Conservation (phyloP, 2,113 vertebrate genomes). For the Corythaeola cristata region DNA sequence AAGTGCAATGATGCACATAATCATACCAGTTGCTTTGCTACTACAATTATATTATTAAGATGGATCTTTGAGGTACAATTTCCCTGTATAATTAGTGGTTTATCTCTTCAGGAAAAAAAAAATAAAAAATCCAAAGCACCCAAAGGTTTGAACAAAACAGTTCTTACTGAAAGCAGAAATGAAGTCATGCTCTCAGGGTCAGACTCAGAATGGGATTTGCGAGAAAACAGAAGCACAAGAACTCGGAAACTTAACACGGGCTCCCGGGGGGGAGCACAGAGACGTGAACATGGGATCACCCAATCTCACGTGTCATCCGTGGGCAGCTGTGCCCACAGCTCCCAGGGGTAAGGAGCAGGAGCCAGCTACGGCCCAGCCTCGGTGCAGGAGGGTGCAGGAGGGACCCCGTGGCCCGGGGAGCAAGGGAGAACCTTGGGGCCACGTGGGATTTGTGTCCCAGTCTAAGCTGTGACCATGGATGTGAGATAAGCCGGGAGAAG, state of each 20-base stretch:
- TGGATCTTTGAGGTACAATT: conserved; percentile 49
- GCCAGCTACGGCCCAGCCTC: accelerated
- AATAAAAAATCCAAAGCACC: neutral
- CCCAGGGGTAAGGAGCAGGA: neutral
- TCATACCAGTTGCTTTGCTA: conserved; percentile 58
- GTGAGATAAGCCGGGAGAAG: neutral
- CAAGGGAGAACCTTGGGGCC: accelerated
- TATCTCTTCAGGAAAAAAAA: neutral
- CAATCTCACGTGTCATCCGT: accelerated
- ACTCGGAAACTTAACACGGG: neutral
- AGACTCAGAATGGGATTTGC: neutral
- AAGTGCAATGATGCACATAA: conserved; percentile 62
- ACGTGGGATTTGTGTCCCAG: neutral
- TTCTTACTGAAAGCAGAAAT: neutral
- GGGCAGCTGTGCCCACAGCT: neutral
- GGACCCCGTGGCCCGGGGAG: neutral
- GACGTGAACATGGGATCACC: neutral
- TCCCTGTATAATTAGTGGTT: conserved; percentile 44
- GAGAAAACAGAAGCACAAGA: neutral
- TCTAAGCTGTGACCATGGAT: neutral
- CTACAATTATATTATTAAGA: conserved; percentile 60
- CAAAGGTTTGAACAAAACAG: neutral
- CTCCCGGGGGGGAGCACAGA: neutral
- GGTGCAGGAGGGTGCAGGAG: neutral
- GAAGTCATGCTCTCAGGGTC: neutral